Percentiles rank a stretch among this genome's conserved stretches.
phyloP scores from a whole-genome alignment of 2,113 vertebrate species.

The Coptodon bakossiorum region DNA sequence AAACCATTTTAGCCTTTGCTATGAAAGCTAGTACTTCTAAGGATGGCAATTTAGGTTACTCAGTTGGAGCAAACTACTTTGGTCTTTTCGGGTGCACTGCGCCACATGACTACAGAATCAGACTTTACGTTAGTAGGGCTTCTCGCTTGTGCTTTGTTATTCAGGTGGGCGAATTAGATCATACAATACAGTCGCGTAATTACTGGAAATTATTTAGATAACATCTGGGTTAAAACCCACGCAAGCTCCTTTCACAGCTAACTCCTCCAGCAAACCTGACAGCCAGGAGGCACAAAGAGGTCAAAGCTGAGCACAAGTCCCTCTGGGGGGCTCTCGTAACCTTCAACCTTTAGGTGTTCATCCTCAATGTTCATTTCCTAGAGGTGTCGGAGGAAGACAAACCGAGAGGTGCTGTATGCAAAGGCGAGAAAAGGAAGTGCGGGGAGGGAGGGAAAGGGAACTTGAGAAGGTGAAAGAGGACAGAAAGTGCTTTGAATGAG shows the following conservation, averaged over 20 bases:
- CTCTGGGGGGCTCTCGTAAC: constrained; percentile 26
- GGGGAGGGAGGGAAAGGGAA: constrained; percentile 15
- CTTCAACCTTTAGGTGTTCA: constrained; percentile 57
- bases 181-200: neutral
- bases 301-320: constrained; percentile 45
- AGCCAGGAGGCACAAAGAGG: constrained; percentile 29
- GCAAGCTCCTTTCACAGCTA: neutral
- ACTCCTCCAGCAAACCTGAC: neutral
- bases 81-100: neutral
- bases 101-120: neutral
- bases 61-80: neutral
- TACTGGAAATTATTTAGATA: neutral
- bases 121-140: neutral
- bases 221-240: neutral
- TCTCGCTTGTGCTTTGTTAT: neutral
- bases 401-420: constrained; percentile 38
- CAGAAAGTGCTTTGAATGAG: constrained; percentile 43
- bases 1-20: neutral
- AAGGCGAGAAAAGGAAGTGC: constrained; percentile 27
- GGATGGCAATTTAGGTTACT: neutral
- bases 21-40: neutral
- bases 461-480: constrained; percentile 65
- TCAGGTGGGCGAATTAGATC: neutral
- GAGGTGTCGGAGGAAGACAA: constrained; percentile 48
- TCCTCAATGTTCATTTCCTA: constrained; percentile 51